Evolutionary conservation across 2,888 invertebrate genomes (phyloP).

Genomic region (Eulithis testata): DNA sequence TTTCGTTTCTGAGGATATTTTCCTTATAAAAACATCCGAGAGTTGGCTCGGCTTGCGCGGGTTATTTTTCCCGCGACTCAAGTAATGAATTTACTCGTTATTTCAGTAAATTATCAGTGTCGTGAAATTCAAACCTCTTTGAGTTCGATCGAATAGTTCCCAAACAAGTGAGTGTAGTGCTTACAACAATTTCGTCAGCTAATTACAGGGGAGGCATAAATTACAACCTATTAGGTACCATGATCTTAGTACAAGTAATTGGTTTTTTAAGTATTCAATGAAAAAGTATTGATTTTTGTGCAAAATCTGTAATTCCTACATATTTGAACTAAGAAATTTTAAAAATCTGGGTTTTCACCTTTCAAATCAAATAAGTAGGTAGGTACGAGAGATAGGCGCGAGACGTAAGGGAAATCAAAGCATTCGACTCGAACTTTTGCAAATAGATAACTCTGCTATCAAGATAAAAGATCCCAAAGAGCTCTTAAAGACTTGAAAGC

Average conservation of each 20-base stretch:
- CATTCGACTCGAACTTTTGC: constrained; percentile 36
- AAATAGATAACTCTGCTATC: constrained; percentile 41
- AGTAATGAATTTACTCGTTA: constrained; percentile 61
- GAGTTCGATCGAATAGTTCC: not conserved
- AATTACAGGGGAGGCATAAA: no score
- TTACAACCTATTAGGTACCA: no score
- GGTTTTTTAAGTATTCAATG: no score
- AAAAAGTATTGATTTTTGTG: no score
- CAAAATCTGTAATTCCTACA: no score
- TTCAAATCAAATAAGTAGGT: not conserved
- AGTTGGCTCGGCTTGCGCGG: constrained; percentile 60
- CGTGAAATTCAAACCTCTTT: constrained; percentile 2
- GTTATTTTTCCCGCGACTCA: constrained; percentile 55
- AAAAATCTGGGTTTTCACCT: no score
- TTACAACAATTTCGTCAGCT: no score
- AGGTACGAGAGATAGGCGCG: constrained; percentile 22
- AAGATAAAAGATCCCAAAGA: constrained; percentile 44
- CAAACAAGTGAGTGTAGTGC: no score
- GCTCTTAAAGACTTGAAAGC: constrained; percentile 41
- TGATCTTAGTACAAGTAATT: no score
- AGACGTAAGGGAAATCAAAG: constrained; percentile 39
- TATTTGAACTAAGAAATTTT: no score
- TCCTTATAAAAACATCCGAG: constrained; percentile 70
- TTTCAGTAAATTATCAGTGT: constrained; percentile 49
- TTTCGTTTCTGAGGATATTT: constrained; percentile 67